Base-by-base conservation (phyloP, 2,888 invertebrate genomes). In the Prionchulus punctatus region DNA sequence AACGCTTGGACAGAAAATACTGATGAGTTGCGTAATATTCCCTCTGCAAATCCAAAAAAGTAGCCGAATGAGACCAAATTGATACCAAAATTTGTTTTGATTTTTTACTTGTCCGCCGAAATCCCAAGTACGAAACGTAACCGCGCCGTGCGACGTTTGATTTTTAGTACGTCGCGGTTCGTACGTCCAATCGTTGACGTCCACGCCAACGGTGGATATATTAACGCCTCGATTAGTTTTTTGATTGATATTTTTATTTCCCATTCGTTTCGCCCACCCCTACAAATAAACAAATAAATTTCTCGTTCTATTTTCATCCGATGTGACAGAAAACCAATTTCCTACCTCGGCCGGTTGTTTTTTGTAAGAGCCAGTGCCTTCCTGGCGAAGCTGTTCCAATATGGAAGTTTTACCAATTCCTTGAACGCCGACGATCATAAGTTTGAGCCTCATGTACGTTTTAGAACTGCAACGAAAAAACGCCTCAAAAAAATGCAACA, bases 1-100 rank as follows among this genome's bases (percentile, higher is more conserved):
- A 90, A 18, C 96, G 79, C 59, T 90, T 86, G 0, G 94, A 92
- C 49, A 98, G 76, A 72, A 98, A 98, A 73, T 98, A 98, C 71
- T 96, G 94, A 77, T 96, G 96, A 0, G 96, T 96, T 0, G 94
- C 89, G 72, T 96, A 96, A 72, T 96, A 94, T 69, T 98, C 96
- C 69, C 84, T 67, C 74, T 78, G 63, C 45, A 66, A 55, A 43
- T n/a, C n/a, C n/a, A 3, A 55, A 36, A 21, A 27, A 36, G n/a
- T n/a, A n/a, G n/a, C n/a, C n/a, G n/a, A n/a, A n/a, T n/a, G 26
- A 7, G 28, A 27, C 30, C 23, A 27, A 47, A 30, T 2, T 57
- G 26, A 18, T 4, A 7, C 18, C 45, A 56, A 51, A 51, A 51
- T 4, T 30, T 21, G 12, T 48, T 48, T 48, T 48, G 26, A 48